Conservation (phyloP, 1,140 invertebrate species). For the Rhopalosiphum maidis region DNA sequence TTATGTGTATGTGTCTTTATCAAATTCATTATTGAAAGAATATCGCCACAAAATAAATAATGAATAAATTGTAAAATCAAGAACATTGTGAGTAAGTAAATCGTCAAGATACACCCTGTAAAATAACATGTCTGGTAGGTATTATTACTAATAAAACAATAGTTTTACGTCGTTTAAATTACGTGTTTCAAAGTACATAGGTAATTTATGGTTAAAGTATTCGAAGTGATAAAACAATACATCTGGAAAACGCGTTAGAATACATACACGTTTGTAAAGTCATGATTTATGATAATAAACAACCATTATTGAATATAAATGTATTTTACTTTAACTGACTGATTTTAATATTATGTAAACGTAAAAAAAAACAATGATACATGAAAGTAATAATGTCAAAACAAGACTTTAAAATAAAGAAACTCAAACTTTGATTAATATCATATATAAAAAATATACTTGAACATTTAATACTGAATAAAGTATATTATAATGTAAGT, state of each 20-base stretch:
- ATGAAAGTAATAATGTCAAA: not conserved
- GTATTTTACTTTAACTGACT: not conserved
- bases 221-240: constrained; percentile 16
- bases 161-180: not conserved
- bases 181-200: not conserved
- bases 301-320: not conserved
- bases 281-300: not conserved
- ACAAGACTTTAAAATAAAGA: not conserved
- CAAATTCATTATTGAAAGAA: not conserved
- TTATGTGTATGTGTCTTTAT: not conserved
- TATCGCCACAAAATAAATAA: not conserved
- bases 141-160: not conserved
- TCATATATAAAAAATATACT: not conserved
- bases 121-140: not conserved
- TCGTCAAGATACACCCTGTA: not conserved
- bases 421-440: not conserved
- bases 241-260: not conserved
- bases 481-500: not conserved
- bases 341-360: not conserved
- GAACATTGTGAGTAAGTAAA: not conserved
- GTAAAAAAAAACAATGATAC: not conserved
- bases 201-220: not conserved
- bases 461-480: not conserved
- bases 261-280: not conserved
- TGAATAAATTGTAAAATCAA: not conserved